Conservation (phyloP, 2,888 invertebrate species). For the Cryptosula pallasiana region DNA sequence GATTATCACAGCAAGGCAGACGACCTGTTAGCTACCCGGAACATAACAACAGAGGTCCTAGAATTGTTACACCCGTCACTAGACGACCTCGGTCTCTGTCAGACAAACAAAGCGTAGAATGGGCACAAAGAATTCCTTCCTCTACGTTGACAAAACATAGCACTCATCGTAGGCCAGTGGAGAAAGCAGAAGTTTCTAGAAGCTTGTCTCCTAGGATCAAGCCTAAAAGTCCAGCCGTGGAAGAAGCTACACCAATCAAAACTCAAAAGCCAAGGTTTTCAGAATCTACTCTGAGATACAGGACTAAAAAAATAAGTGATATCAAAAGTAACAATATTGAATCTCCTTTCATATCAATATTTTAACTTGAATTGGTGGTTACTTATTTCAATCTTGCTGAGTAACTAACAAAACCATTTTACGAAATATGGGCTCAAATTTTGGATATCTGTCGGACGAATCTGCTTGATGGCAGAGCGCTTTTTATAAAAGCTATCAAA, state of each 20-base stretch:
- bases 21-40: not conserved
- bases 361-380: too few relatives aligned
- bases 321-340: conserved; percentile 15
- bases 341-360: conserved; percentile 11
- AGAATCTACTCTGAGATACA: not conserved
- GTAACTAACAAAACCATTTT: too few relatives aligned
- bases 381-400: too few relatives aligned
- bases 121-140: not conserved
- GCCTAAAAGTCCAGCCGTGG: not conserved
- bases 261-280: not conserved
- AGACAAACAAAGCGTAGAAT: not conserved
- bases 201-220: not conserved
- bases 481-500: too few relatives aligned
- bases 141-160: not conserved
- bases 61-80: not conserved
- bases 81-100: not conserved
- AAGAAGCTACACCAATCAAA: too few relatives aligned
- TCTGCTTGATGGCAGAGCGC: too few relatives aligned
- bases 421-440: too few relatives aligned
- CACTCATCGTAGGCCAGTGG: not conserved
- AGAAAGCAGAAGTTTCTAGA: not conserved
- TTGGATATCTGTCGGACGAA: too few relatives aligned
- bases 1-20: not conserved
- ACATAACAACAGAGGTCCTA: not conserved
- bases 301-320: conserved; percentile 2